These are phyloP conservation scores for Megalops atlanticus DNA, from an alignment of 2,113 vertebrate genomes.

Conservation along the genomic window DNA sequence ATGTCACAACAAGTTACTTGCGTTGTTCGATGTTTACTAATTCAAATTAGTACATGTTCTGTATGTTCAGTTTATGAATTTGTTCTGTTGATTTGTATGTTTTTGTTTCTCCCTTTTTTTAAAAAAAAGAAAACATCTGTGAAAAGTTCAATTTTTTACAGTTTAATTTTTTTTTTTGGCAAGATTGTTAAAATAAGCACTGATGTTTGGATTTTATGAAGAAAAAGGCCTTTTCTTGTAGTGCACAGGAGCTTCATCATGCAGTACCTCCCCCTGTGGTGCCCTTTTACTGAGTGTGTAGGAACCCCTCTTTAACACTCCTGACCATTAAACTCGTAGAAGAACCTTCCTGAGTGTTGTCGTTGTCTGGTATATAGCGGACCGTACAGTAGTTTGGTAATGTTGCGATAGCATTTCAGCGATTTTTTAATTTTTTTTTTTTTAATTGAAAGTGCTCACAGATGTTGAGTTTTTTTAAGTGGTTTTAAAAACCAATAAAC, in stretches of 20 bases:
- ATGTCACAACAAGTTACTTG: slow-evolving; percentile 74
- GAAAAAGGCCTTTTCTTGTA: slow-evolving; percentile 80
- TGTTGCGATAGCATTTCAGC: slow-evolving; percentile 89
- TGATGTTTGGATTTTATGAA: slow-evolving; percentile 91
- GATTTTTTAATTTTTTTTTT: slow-evolving; percentile 78
- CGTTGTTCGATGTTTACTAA: slow-evolving; percentile 88
- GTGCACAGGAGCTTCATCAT: slow-evolving; percentile 86
- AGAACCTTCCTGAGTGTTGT: slow-evolving; percentile 81
- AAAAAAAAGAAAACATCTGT: slow-evolving; percentile 73
- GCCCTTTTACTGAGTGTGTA: slow-evolving; percentile 79
- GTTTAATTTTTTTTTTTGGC: slow-evolving; percentile 55
- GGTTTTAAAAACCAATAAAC: slow-evolving; percentile 99
- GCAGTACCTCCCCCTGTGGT: slow-evolving; percentile 72
- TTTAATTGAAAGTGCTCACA: slow-evolving; percentile 99
- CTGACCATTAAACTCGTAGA: slow-evolving; percentile 88
- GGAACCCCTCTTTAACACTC: slow-evolving; percentile 71
- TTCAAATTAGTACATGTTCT: slow-evolving; percentile 90
- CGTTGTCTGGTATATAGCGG: slow-evolving; percentile 97
- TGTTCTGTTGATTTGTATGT: slow-evolving; percentile 74
- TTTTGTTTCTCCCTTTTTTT: slow-evolving; percentile 62
- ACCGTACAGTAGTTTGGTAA: slow-evolving; percentile 97
- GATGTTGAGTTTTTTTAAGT: slow-evolving; percentile 97
- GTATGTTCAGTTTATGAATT: slow-evolving; percentile 79
- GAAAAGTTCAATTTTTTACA: slow-evolving; percentile 80
- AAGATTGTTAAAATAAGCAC: slow-evolving; percentile 90